Evolutionary conservation across 2,888 invertebrate genomes (phyloP).

Genomic region (Azorinus chamasolen): DNA sequence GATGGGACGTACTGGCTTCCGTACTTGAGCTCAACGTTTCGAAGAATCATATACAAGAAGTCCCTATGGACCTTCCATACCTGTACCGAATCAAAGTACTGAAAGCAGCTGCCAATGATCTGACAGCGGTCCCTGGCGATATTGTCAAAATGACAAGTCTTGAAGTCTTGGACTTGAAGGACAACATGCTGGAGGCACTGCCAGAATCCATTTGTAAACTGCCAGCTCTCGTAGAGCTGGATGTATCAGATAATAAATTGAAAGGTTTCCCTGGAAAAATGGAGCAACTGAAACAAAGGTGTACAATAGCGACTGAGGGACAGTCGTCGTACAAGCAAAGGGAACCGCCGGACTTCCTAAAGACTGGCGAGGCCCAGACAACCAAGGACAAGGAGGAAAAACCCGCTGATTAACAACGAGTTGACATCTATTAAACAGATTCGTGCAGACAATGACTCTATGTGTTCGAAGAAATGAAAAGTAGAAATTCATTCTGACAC

Average conservation of each 20-base stretch:
- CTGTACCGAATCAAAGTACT: constrained; percentile 80
- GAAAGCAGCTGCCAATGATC: constrained; percentile 78
- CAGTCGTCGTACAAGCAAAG: constrained; percentile 82
- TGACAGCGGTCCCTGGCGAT: constrained; percentile 80
- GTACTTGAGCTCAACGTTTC: constrained; percentile 91
- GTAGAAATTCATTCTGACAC: too few relatives aligned
- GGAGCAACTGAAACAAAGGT: constrained; percentile 69
- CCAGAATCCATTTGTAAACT: constrained; percentile 84
- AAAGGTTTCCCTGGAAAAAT: constrained; percentile 78
- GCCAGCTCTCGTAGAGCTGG: constrained; percentile 75
- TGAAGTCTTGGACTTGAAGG: constrained; percentile 92
- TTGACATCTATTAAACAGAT: too few relatives aligned
- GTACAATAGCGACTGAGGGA: constrained; percentile 66
- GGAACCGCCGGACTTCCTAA: constrained; percentile 76
- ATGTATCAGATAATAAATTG: constrained; percentile 84
- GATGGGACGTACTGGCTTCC: constrained; percentile 93
- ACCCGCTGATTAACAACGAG: constrained; percentile 9
- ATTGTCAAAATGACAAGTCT: constrained; percentile 87
- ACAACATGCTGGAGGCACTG: constrained; percentile 90
- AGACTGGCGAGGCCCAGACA: constrained; percentile 77
- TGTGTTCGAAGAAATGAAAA: too few relatives aligned
- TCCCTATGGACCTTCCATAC: constrained; percentile 87
- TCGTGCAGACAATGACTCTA: too few relatives aligned
- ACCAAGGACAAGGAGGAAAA: constrained; percentile 44
- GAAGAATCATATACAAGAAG: constrained; percentile 92